Percentiles rank a stretch among this genome's conserved stretches.
These are phyloP conservation scores for Beris chalybata DNA, from an alignment of 2,888 invertebrate genomes.

Conservation along the genomic window DNA sequence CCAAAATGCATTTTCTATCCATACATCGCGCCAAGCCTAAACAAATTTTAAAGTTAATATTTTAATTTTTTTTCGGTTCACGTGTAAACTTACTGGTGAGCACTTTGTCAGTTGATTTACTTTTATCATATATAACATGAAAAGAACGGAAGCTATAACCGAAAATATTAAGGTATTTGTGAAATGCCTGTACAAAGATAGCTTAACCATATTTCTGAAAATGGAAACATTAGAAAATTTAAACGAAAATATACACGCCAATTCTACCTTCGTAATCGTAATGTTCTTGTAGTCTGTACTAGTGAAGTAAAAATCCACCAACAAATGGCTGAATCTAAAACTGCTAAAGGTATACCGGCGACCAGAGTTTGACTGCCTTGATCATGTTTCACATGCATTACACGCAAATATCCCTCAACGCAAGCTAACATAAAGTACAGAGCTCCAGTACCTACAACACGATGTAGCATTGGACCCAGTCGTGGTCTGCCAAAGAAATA, in stretches of 20 bases:
- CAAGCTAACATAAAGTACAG: slow-evolving; percentile 82
- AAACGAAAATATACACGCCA: neutral
- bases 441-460: slow-evolving; percentile 81
- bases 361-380: slow-evolving; percentile 67
- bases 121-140: slow-evolving; percentile 91
- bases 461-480: slow-evolving; percentile 83
- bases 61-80: neutral
- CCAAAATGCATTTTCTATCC: slow-evolving; percentile 96
- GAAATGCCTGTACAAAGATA: slow-evolving; percentile 88
- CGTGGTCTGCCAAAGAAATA: slow-evolving; percentile 66
- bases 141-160: slow-evolving; percentile 85
- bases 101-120: slow-evolving; percentile 76
- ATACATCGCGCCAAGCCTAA: slow-evolving; percentile 86
- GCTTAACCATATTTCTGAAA: slow-evolving; percentile 83
- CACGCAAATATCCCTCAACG: slow-evolving; percentile 83
- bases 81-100: slow-evolving; percentile 65
- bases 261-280: slow-evolving; percentile 72
- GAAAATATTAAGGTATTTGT: slow-evolving; percentile 92
- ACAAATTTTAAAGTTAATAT: slow-evolving; percentile 10
- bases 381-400: slow-evolving; percentile 66
- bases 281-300: slow-evolving; percentile 85
- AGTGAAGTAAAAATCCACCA: slow-evolving; percentile 93
- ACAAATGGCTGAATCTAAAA: slow-evolving; percentile 84
- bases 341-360: slow-evolving; percentile 82
- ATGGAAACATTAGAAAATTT: neutral